Base-by-base conservation (phyloP, 2,113 vertebrate genomes). In the Oncorhynchus masou region DNA sequence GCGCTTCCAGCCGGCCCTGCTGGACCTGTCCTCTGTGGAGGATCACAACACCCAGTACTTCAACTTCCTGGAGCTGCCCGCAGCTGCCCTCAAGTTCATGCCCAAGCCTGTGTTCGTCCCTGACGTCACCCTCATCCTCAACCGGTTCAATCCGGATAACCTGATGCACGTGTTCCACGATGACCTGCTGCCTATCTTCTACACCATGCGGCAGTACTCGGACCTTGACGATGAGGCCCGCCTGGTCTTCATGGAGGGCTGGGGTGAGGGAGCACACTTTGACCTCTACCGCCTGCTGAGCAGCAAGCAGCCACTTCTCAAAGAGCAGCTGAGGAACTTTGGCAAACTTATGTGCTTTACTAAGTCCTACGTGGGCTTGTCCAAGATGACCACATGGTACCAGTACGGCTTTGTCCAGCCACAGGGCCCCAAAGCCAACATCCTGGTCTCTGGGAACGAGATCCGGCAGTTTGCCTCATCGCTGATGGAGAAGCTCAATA, bases 31-130 rank as follows among this genome's bases (percentile, higher is more conserved):
- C 70, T 96, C 97, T 0, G 97, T 99, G 64, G 97, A 99, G 78
- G 98, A 99, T 90, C 98, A 99, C 92, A 99, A 96, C 80, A 95
- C 97, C 0, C 98, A 99, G 85, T 99, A 99, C 86, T 99, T 99
- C 87, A 99, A 99, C 89, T 99, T 99, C 16, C 85, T 98, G 83
- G 98, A 99, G 85, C 94, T 99, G 78, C 97, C 98, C 0, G 95
- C 95, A 3, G 94, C 94, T 0, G 95, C 97, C 0, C 87, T 99
- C 76, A 97, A 96, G 78, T 96, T 95, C 68, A 94, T 99, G 97
- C 95, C 97, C 68, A 98, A 96, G 81, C 97, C 98, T 0, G 97
- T 98, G 77, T 99, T 99, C 0, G 95, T 99, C 79, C 97, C 97
- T 0, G 98, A 99, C 0, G 95, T 96, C 83, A 95, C 96, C 0